Evolutionary conservation across 2,113 vertebrate species (phyloP).

Genomic region (Podarcis cretensis): DNA sequence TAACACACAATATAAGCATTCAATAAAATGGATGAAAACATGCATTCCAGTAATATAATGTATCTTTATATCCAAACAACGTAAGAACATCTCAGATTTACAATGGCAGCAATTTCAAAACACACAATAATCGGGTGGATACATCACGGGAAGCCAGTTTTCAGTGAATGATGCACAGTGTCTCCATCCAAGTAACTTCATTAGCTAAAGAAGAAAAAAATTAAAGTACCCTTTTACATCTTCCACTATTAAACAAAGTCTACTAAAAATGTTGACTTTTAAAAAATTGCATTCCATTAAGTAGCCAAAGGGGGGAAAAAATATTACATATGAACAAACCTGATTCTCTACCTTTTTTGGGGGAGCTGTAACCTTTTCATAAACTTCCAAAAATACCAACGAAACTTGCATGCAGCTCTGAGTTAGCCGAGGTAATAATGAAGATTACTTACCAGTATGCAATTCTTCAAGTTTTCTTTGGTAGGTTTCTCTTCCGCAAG

Average conservation of each 20-base stretch:
- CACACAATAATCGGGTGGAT: slow-evolving; percentile 90
- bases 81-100: slow-evolving; percentile 72
- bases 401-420: background rate
- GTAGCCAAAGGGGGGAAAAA: too few relatives aligned
- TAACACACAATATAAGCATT: slow-evolving; percentile 75
- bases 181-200: slow-evolving; percentile 93
- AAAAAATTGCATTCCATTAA: background rate
- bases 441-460: slow-evolving; percentile 86
- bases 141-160: slow-evolving; percentile 97
- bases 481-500: slow-evolving; percentile 96
- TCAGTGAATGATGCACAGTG: slow-evolving; percentile 92
- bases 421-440: background rate
- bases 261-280: background rate
- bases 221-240: background rate
- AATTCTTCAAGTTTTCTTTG: slow-evolving; percentile 97
- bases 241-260: background rate
- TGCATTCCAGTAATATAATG: slow-evolving; percentile 77
- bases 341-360: background rate
- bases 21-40: slow-evolving; percentile 78
- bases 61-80: slow-evolving; percentile 66
- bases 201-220: slow-evolving; percentile 79
- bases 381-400: background rate
- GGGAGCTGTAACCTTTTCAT: background rate
- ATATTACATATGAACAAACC: background rate
- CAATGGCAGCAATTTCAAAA: slow-evolving; percentile 80